Evolutionary conservation across 2,113 vertebrate species (phyloP).

Genomic region (Natator depressus): DNA sequence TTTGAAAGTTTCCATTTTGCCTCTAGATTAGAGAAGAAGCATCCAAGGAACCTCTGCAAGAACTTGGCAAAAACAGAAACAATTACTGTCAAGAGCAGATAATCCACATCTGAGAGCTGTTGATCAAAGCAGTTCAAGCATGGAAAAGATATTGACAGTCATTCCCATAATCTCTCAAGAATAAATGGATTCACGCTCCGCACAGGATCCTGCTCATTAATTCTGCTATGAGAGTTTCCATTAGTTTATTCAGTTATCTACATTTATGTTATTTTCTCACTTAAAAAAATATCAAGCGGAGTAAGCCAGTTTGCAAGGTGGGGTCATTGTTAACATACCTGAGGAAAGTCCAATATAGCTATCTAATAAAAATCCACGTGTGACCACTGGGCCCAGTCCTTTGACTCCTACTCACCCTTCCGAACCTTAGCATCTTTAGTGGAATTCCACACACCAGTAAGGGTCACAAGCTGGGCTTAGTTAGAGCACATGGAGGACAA

Average conservation of each 20-base stretch:
- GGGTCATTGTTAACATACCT: not conserved
- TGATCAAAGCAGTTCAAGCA: constrained; percentile 36
- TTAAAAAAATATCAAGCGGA: constrained; percentile 25
- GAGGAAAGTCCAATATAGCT: not conserved
- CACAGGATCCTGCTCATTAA: constrained; percentile 25
- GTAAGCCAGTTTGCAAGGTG: not conserved
- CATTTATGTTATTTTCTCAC: constrained; percentile 19
- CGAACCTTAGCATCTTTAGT: not conserved
- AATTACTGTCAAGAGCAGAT: constrained; percentile 18
- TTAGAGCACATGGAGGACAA: not conserved
- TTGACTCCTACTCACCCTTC: not conserved
- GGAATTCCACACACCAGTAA: not conserved
- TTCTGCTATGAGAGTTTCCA: constrained; percentile 13
- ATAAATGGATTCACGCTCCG: not conserved
- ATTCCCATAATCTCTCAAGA: not conserved
- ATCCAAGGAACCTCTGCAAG: not conserved
- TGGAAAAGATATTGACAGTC: constrained; percentile 19
- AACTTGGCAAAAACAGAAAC: constrained; percentile 16
- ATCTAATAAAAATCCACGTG: not conserved
- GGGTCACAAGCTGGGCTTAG: not conserved
- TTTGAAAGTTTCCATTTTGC: constrained; percentile 13
- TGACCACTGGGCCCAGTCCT: not conserved
- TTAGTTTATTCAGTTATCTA: constrained; percentile 20
- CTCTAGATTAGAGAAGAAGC: constrained; percentile 4
- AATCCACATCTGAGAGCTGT: constrained; percentile 32